Conservation (phyloP, 2,888 invertebrate genomes). For the Folsomia candida region DNA sequence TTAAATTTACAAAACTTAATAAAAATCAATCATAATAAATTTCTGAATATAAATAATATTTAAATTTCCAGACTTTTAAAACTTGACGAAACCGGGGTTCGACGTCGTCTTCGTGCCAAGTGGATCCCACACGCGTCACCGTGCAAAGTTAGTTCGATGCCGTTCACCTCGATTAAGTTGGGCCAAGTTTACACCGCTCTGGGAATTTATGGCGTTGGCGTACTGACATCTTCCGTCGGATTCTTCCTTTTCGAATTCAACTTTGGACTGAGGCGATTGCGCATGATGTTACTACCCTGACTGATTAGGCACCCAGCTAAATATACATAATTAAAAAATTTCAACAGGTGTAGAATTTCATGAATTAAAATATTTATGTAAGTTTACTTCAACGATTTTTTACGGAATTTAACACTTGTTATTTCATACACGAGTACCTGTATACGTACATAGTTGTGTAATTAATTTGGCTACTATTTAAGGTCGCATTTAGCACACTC, state of each 20-base stretch:
- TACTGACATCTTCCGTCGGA: not conserved
- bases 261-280: too few species aligned
- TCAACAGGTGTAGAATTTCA: too few species aligned
- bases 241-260: not conserved
- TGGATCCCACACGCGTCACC: constrained; percentile 20
- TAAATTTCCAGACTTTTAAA: constrained; percentile 15
- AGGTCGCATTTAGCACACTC: too few species aligned
- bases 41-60: not conserved
- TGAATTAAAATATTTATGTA: too few species aligned
- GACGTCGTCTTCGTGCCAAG: constrained; percentile 19
- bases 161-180: constrained; percentile 20
- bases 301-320: too few species aligned
- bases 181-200: constrained; percentile 21
- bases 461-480: too few species aligned
- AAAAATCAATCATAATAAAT: not conserved
- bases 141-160: constrained; percentile 4
- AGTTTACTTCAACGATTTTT: too few species aligned
- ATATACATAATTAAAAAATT: too few species aligned
- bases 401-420: too few species aligned
- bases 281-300: too few species aligned
- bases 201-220: not conserved
- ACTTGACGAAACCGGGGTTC: constrained; percentile 24
- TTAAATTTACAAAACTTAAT: not conserved
- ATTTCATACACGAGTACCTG: too few species aligned
- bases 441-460: too few species aligned